Conservation (phyloP, 2,797 vertebrate genomes). For the Cuculus canorus region DNA sequence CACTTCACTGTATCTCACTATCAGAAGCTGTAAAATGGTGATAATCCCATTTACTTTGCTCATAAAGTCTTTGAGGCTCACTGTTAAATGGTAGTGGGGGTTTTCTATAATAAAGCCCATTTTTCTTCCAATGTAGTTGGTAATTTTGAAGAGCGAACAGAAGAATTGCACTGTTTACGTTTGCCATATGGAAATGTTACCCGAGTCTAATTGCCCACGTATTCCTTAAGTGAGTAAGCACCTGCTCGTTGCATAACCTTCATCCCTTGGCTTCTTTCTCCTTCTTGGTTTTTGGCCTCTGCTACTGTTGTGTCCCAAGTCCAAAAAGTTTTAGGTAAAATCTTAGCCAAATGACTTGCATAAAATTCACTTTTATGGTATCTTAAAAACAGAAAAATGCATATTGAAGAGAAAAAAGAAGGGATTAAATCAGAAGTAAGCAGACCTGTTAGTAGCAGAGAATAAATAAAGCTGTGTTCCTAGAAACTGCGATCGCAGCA, state of each 20-base stretch:
- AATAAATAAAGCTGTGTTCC: conserved; percentile 51
- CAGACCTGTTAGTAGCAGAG: not conserved
- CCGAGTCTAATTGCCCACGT: not conserved
- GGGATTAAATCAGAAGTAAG: not conserved
- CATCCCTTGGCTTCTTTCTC: not conserved
- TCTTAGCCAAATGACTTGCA: not conserved
- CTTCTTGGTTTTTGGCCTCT: not conserved
- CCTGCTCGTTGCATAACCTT: not conserved
- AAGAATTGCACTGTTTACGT: not conserved
- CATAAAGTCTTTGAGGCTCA: not conserved
- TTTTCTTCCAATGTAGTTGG: not conserved
- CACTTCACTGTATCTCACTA: not conserved
- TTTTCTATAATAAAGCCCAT: not conserved
- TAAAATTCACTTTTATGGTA: not conserved
- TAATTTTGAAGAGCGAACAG: not conserved
- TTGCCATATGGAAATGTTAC: not conserved
- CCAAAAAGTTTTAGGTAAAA: not conserved
- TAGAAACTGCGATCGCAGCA: not conserved
- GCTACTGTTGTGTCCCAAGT: not conserved
- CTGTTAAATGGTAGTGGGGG: not conserved
- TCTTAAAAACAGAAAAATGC: not conserved
- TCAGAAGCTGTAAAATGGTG: not conserved
- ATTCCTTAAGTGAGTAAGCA: not conserved
- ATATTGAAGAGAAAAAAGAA: not conserved
- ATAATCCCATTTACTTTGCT: not conserved